These are phyloP conservation scores for Tachysurus fulvidraco DNA, from an alignment of 2,113 vertebrate genomes.

Conservation along the genomic window DNA sequence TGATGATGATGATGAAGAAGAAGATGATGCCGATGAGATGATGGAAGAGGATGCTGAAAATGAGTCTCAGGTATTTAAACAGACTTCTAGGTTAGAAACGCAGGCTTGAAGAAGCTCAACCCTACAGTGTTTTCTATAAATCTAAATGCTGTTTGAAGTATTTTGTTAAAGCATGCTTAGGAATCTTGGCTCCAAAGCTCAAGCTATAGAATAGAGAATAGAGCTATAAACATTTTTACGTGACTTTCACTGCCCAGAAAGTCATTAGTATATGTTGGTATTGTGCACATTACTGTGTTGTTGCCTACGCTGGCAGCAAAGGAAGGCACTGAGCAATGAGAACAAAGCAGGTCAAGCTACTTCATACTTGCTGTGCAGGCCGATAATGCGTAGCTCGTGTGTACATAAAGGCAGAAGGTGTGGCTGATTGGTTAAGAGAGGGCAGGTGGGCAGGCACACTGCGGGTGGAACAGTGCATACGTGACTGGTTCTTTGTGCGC, in stretches of 20 bases:
- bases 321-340: slow-evolving; percentile 18
- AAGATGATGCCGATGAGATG: slow-evolving; percentile 72
- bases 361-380: neutral
- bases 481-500: slow-evolving; percentile 69
- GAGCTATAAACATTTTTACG: neutral
- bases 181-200: neutral
- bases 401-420: neutral
- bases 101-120: neutral
- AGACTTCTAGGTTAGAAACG: too few species aligned
- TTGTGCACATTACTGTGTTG: neutral
- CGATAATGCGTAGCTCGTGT: neutral
- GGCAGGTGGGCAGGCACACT: slow-evolving; percentile 26
- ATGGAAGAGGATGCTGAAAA: slow-evolving; percentile 75
- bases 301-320: slow-evolving; percentile 18
- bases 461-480: slow-evolving; percentile 61
- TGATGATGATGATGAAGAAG: slow-evolving; percentile 55
- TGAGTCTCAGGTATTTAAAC: slow-evolving; percentile 75
- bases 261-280: neutral
- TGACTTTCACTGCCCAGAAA: neutral
- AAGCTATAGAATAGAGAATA: neutral
- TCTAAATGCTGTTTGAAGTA: neutral
- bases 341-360: slow-evolving; percentile 2
- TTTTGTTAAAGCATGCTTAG: slow-evolving; percentile 5
- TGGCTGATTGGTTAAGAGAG: slow-evolving; percentile 22
- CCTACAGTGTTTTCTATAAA: neutral